Base-by-base conservation (phyloP, 2,888 invertebrate species). In the Leucania comma region DNA sequence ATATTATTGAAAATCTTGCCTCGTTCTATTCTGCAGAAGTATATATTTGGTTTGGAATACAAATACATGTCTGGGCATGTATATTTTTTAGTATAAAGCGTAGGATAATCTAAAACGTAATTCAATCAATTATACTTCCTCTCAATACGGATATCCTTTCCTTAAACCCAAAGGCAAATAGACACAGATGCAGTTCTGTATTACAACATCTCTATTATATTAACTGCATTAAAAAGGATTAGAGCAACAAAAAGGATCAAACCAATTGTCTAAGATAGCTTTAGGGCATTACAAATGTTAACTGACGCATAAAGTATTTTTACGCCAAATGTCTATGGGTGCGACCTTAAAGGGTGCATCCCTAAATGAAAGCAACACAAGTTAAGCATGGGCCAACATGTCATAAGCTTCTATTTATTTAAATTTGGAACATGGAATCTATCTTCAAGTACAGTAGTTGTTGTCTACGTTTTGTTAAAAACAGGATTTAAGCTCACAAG, bases 251-350 rank as follows among this genome's bases (percentile, higher is more conserved):
- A 78, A 80, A 75, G 76, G 77, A 78, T 82, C 68, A 80, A 58
- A 32, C 12, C 74, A 59, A 79, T 86, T 86, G 82, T 85, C 66
- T 81, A 79, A 75, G 26, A 66, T 75, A 32, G 81, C 86, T 79
- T 70, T 48, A 72, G 86, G 80, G 85, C 80, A 58, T 69, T 78
- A 72, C 75, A 59, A 75, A 81, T 80, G 80, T 83, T 75, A 65
- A 76, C 79, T 89, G 89, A 90, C 86, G 87, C 89, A 78, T 75
- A 89, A 87, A 72, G 81, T 86, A 89, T 89, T 86, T 85, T 88
- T 72, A 83, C 89, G 71, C 88, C 32, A 26, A 56, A 63, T 38
- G 61, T 74, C 53, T 67, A 51, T 64, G 56, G 42, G 10, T 53
- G 24, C 26, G 8, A 35, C 29, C 14, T 14, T 63, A 72, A 70